Evolutionary conservation across 2,113 vertebrate genomes (phyloP), one percentile per base, ranked within the genome.

Genomic region (Eudorcas thomsonii): DNA sequence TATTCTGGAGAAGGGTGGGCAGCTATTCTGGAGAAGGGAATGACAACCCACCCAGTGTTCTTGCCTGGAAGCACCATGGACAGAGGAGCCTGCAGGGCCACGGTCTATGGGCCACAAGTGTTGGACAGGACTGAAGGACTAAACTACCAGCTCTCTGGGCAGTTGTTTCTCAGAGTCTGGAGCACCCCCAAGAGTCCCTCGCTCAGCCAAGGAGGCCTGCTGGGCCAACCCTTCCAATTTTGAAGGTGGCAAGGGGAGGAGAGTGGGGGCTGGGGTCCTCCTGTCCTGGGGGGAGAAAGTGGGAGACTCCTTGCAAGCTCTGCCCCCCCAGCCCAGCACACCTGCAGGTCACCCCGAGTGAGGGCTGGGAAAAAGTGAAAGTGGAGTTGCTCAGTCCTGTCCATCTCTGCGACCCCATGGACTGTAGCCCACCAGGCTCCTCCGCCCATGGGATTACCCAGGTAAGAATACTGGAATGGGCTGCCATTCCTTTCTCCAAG

Each of bases 251-350:
- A 2, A 15, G 23, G n/a, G 36, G 50, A 9, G 36, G 19, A 33
- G 5, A 19, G 26, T 39, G 15, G 59, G 36, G 4, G 12, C 74
- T 6, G 15, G 2, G 10, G n/a, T 28, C n/a, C 43, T 5, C 5
- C 16, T 52, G 12, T 52, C 9, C 33, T 21, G 33, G 21, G 4
- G 14, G 12, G 21, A 80, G 23, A 43, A 64, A 1, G 7, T 17
- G 0, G 33, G 59, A 2, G 7, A 30, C 8, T 57, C 48, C 54
- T 28, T 2, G 11, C 2, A 11, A 7, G 17, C 16, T 19, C 36
- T 0, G 0, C 5, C 21, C 11, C 67, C 67, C 30, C 23, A 11
- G 81, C 21, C 33, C 62, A 28, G 9, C 4, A 0, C 6, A 52
- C 6, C 5, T 15, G 48, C 71, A 25, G 71, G 36, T 43, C 36